Evolutionary conservation across 2,797 vertebrate species (phyloP), one percentile per base, ranked within the genome.

Genomic region (Ateles fusciceps): DNA sequence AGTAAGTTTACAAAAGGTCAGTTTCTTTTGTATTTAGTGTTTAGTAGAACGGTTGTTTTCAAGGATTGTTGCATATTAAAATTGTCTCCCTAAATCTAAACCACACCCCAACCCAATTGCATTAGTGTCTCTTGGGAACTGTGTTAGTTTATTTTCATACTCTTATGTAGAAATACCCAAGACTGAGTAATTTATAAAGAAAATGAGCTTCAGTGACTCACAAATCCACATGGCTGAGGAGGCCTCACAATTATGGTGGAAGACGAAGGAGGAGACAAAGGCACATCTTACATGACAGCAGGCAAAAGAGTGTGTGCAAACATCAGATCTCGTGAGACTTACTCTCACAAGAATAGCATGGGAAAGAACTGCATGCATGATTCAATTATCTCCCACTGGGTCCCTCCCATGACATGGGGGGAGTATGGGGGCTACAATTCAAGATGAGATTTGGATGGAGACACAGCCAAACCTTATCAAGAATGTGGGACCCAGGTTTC

Each of bases 91-190:
- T 52, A 17, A 59, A 83, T 61, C 15, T 26, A 83, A 52, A 24
- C 14, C 59, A 64, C 6, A 39, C 0, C 12, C 0, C 1, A 30
- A 22, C 42, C 14, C 22, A 61, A 10, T 50, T 84, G 1, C 33
- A 42, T 74, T 26, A 72, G 11, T 48, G 48, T 64, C 42, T n/a
- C 10, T 24, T 68, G 39, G n/a, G 5, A 4, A 57, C 3, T n/a
- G 64, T 68, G 9, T 68, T 68, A 68, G 64, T n/a, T 68, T 4
- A 19, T 68, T 68, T 68, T n/a, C 15, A 68, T n/a, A 68, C 64
- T 68, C 33, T 68, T 68, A 19, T 2, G 0, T n/a, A n/a, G 64
- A 68, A 68, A 68, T 68, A n/a, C 17, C 33, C 1, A 17, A 68
- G 64, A 4, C 33, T 9, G 33, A 17, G 33, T n/a, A 68, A 68